phyloP scores from a whole-genome alignment of 1,140 invertebrate species.

The Anoplolepis gracilipes region DNA sequence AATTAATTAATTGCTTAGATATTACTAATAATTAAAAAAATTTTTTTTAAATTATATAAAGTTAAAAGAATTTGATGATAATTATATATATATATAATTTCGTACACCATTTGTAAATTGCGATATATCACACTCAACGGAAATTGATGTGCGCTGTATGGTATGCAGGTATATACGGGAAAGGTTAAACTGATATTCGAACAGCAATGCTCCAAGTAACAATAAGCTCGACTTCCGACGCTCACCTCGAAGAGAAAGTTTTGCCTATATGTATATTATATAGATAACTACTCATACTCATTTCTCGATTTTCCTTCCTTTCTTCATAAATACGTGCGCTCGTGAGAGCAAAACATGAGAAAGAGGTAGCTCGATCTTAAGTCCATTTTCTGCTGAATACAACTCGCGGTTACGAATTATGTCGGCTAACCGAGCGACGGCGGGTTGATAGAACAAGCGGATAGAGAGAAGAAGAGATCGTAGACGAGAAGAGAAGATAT shows the following conservation, averaged over 20 bases:
- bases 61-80: background rate
- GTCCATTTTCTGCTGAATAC: slow-evolving; percentile 76
- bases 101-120: too few relatives aligned
- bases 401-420: slow-evolving; percentile 77
- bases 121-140: background rate
- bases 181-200: slow-evolving; percentile 24
- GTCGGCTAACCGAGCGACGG: slow-evolving; percentile 62
- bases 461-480: slow-evolving; percentile 37
- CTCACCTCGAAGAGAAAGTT: background rate
- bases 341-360: slow-evolving; percentile 51
- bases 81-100: background rate
- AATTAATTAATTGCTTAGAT: background rate
- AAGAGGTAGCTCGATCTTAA: slow-evolving; percentile 59
- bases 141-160: background rate
- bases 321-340: slow-evolving; percentile 68
- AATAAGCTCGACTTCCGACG: background rate
- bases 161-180: background rate
- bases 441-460: slow-evolving; percentile 54
- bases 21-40: background rate
- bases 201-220: slow-evolving; percentile 1
- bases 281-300: slow-evolving; percentile 26
- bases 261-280: background rate
- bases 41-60: background rate
- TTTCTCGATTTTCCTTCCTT: slow-evolving; percentile 27
- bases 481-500: slow-evolving; percentile 45